Percentiles rank a stretch among this genome's conserved stretches.
phyloP scores from a whole-genome alignment of 2,797 vertebrate species.

The Tauraco hartlaubi region DNA sequence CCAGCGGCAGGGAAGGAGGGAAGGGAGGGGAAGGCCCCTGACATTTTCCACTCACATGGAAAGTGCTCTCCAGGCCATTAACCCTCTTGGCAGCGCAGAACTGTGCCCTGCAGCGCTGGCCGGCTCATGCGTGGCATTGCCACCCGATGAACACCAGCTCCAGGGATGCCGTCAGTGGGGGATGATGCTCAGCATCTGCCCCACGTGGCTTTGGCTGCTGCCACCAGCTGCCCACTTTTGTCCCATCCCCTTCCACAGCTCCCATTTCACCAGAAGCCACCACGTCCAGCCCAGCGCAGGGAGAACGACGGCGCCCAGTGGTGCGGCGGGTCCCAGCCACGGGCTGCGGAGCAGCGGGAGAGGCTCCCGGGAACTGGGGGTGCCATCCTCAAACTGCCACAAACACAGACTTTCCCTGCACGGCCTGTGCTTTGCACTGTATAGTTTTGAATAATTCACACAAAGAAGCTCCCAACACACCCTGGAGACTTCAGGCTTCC shows the following conservation, averaged over 20 bases:
- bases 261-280: not conserved
- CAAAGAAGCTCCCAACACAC: not conserved
- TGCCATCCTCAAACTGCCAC: not conserved
- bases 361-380: not conserved
- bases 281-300: accelerated
- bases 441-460: not conserved
- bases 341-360: not conserved
- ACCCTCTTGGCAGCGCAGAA: not conserved
- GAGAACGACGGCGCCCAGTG: accelerated
- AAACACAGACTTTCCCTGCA: not conserved
- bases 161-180: accelerated
- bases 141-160: not conserved
- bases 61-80: not conserved
- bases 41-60: conserved; percentile 3
- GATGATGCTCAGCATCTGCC: not conserved
- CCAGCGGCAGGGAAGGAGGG: conserved; percentile 30
- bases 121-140: not conserved
- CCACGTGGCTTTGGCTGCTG: not conserved
- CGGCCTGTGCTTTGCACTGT: accelerated
- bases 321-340: not conserved
- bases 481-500: not conserved
- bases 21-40: not conserved
- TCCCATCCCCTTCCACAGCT: not conserved
- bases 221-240: not conserved
- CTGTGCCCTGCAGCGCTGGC: not conserved